Base-by-base conservation (phyloP, 2,888 invertebrate genomes). In the Temnothorax unifasciatus region DNA sequence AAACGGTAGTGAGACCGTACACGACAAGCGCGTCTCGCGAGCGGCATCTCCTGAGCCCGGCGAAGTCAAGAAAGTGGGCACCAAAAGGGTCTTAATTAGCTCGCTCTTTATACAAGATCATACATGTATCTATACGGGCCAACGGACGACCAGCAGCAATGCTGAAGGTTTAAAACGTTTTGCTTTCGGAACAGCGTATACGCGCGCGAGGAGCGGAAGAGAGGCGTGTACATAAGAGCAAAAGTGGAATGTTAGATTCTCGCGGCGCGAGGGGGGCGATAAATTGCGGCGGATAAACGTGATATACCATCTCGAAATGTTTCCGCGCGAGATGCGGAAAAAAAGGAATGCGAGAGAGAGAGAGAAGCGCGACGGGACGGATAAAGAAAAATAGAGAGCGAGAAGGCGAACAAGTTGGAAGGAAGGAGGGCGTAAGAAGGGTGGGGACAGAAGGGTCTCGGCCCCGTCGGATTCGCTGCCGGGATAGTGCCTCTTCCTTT, bases 401-500 rank as follows among this genome's bases (percentile, higher is more conserved):
- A 84, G 69, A 41, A 75, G 41, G 54, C 54, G 57, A 68, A 57
- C 59, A 59, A 82, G 83, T 41, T 18, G 59, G 54, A 66, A 59
- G 54, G 18, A n/a, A 38, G 21, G 34, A 59, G 63, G 29, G 52
- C 25, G 71, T 77, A 64, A 75, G 52, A 66, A 38, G 47, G 38
- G 64, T 63, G 50, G 47, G 47, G 21, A 41, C 29, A 50, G 47
- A 50, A 73, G 82, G 68, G 77, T 57, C 59, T 47, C 66, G 81
- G 54, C 64, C 84, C 59, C 25, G 85, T 69, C 57, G 83, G 74
- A 86, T 76, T 79, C 34, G 34, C 21, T 44, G 84, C 77, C 75
- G 85, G 87, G 86, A 73, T 84, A 83, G 61, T 11, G 77, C 81
- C 34, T 88, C 85, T 82, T 91, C 85, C 88, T 92, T 93, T 92